phyloP scores from a whole-genome alignment of 2,797 vertebrate genomes.

The Serranus cabrilla region DNA sequence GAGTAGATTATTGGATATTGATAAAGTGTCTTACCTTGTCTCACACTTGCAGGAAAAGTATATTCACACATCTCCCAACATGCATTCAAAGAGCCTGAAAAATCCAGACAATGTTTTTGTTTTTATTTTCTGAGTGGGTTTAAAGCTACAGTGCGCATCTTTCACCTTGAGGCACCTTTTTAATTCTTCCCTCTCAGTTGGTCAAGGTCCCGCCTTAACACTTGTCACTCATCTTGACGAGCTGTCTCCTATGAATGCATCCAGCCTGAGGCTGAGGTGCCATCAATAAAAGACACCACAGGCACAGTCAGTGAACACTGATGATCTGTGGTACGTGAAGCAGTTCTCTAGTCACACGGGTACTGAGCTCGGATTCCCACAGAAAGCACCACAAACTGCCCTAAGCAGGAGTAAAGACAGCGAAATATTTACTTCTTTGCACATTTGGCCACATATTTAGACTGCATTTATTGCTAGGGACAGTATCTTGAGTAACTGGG shows the following conservation, averaged over 20 bases:
- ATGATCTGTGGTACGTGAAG: constrained; percentile 28
- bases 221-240: constrained; percentile 60
- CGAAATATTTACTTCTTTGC: background rate
- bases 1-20: constrained; percentile 39
- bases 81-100: background rate
- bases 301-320: constrained; percentile 16
- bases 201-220: constrained; percentile 36
- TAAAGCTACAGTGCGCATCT: background rate
- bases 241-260: constrained; percentile 43
- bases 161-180: constrained; percentile 43
- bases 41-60: background rate
- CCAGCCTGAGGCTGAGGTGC: constrained; percentile 45
- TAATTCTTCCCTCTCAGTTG: constrained; percentile 24
- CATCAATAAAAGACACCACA: constrained; percentile 57
- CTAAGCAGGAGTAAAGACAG: constrained; percentile 6
- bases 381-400: constrained; percentile 5
- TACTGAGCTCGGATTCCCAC: background rate
- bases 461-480: constrained; percentile 3
- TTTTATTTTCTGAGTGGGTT: constrained; percentile 18
- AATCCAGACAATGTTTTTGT: background rate
- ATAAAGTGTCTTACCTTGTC: constrained; percentile 12
- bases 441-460: background rate
- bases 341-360: constrained; percentile 28
- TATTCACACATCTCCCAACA: background rate
- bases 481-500: no score